Conservation (phyloP, 2,797 vertebrate genomes). For the Sparidentex hasta region DNA sequence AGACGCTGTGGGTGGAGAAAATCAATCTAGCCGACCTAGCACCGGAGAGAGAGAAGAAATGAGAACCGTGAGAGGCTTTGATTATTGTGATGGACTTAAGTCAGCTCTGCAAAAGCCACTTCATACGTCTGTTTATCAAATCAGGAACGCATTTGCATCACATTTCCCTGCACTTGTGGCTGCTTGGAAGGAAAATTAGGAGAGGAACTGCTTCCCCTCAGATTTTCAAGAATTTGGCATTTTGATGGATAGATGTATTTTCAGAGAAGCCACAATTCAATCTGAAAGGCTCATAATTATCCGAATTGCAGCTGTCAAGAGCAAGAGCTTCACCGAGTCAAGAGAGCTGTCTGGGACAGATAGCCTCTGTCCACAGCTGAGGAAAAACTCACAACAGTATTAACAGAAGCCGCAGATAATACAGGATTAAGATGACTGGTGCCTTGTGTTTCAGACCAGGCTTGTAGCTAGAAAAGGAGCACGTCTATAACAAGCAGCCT, state of each 20-base stretch:
- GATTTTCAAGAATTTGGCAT: slow-evolving; percentile 61
- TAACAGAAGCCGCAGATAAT: slow-evolving; percentile 46
- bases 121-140: slow-evolving; percentile 65
- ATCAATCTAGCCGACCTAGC: slow-evolving; percentile 71
- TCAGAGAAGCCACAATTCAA: slow-evolving; percentile 45
- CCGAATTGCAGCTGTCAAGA: slow-evolving; percentile 60
- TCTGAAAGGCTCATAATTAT: slow-evolving; percentile 59
- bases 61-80: slow-evolving; percentile 68
- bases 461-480: not conserved
- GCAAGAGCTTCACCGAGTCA: slow-evolving; percentile 57
- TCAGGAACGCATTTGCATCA: slow-evolving; percentile 68
- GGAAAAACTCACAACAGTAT: slow-evolving; percentile 30
- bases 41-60: slow-evolving; percentile 54
- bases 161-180: slow-evolving; percentile 51
- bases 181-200: slow-evolving; percentile 50
- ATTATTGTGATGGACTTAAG: slow-evolving; percentile 74
- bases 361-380: slow-evolving; percentile 47
- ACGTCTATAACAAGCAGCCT: slow-evolving; percentile 32
- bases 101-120: slow-evolving; percentile 62
- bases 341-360: slow-evolving; percentile 63
- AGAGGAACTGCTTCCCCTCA: not conserved
- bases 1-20: slow-evolving; percentile 72
- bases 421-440: slow-evolving; percentile 48
- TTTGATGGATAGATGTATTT: slow-evolving; percentile 72
- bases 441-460: slow-evolving; percentile 21